These are phyloP conservation scores for Pelodytes ibericus DNA, from an alignment of 2,797 vertebrate species.

Conservation along the genomic window DNA sequence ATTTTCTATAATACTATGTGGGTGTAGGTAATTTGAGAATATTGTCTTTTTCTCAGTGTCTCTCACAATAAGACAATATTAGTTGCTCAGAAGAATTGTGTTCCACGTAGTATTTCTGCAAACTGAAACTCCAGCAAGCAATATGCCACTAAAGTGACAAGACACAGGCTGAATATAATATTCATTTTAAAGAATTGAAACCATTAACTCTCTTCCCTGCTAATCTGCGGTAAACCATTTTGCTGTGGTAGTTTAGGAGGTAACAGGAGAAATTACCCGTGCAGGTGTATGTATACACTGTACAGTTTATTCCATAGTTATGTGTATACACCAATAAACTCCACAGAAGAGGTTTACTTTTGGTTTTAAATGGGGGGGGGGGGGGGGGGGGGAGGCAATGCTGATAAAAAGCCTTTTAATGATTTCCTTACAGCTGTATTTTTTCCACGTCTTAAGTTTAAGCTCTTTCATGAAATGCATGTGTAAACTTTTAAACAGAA, in stretches of 20 bases:
- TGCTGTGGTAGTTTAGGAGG: conserved; percentile 40
- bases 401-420: conserved; percentile 38
- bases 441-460: conserved; percentile 33
- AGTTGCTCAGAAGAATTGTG: too few relatives aligned
- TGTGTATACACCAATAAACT: neutral
- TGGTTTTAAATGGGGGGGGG: conserved; percentile 11
- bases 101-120: too few relatives aligned
- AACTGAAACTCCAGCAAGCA: neutral
- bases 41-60: too few relatives aligned
- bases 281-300: conserved; percentile 24
- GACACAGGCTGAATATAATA: conserved; percentile 4
- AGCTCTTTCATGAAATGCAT: conserved; percentile 25
- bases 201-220: conserved; percentile 41
- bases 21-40: too few relatives aligned
- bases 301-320: conserved; percentile 15
- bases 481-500: conserved; percentile 22
- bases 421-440: conserved; percentile 23
- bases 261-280: conserved; percentile 45
- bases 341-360: conserved; percentile 39
- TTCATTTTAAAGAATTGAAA: conserved; percentile 42
- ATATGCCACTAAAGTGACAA: neutral
- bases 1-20: too few relatives aligned
- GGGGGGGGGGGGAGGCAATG: conserved; percentile 27
- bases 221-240: conserved; percentile 49
- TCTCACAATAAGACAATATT: too few relatives aligned